Evolutionary conservation across 1,140 invertebrate genomes (phyloP), one percentile per base, ranked within the genome.

Genomic region (Asbolus verrucosus): DNA sequence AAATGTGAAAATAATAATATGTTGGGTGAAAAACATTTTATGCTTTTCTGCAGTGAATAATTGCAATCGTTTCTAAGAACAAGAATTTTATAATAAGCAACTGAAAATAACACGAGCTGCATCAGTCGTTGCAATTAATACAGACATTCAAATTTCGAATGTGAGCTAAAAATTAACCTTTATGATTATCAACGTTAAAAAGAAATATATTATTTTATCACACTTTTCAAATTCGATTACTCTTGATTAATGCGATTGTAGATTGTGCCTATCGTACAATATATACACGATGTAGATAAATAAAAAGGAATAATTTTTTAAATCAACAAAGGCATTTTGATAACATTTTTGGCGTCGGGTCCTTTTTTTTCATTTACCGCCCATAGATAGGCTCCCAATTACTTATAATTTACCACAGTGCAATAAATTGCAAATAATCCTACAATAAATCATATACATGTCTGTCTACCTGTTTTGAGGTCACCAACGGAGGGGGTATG

Each of bases 401-500:
- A n/a, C 15, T 46, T 27, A 21, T 54, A 54, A 54, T 54, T 54
- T 54, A 54, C 46, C 11, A 15, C 46, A 8, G 46, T 54, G 21
- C 13, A 54, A 54, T 54, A 54, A 54, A 54, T 54, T 54, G 46
- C 21, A 54, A 54, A 54, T 54, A 54, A 54, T 54, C 46, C 46
- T 27, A 21, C 13, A 27, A 21, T 54, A 30, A 54, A 54, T 54
- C 21, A 54, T 24, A 24, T 19, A 50, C 43, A 24, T 21, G 6
- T 50, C n/a, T 50, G 38, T 41, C 38, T 41, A 15, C 38, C 38
- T 18, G 14, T 18, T 46, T 54, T 54, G 46, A 54, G 46, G 46
- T 54, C 46, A 54, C 46, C 14, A 54, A 14, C 46, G n/a, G 21
- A 16, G 8, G 46, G 21, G 21, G 46, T 21, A 54, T 54, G 19